phyloP scores from a whole-genome alignment of 2,888 invertebrate species.

The Falcaria lacertinaria region DNA sequence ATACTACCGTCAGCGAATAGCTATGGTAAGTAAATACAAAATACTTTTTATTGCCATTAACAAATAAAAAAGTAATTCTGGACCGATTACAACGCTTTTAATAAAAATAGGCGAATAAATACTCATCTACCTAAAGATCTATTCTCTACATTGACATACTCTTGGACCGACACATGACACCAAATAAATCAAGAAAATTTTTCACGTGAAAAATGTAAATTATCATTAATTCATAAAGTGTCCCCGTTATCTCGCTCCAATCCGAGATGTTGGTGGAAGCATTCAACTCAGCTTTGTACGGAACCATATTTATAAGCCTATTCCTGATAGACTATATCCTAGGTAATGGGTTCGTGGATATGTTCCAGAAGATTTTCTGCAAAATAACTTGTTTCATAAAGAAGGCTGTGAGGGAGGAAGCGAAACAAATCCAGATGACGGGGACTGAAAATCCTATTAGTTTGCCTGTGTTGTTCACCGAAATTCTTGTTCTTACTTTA shows the following conservation, averaged over 20 bases:
- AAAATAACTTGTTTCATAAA: constrained; percentile 43
- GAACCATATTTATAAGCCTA: constrained; percentile 36
- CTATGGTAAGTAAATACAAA: no score
- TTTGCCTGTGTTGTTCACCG: constrained; percentile 38
- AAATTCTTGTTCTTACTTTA: constrained; percentile 41
- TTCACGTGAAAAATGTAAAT: constrained; percentile 22
- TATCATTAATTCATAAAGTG: not conserved
- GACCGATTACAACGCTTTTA: no score
- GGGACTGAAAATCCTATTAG: constrained; percentile 30
- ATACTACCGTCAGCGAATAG: no score
- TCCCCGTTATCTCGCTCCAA: constrained; percentile 4
- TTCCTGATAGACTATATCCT: constrained; percentile 47
- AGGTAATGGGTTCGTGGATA: constrained; percentile 53
- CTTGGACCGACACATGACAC: no score
- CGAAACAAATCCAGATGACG: constrained; percentile 18
- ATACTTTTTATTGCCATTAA: no score
- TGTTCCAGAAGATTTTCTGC: constrained; percentile 37
- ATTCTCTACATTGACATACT: no score
- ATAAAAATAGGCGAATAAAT: no score
- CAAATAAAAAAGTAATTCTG: no score
- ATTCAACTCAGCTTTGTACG: constrained; percentile 27
- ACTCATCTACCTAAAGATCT: no score
- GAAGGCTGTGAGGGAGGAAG: constrained; percentile 41
- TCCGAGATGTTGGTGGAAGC: constrained; percentile 34
- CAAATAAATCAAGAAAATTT: constrained; percentile 9